Evolutionary conservation across 2,888 invertebrate species (phyloP).

Genomic region (Eudemis profundana): DNA sequence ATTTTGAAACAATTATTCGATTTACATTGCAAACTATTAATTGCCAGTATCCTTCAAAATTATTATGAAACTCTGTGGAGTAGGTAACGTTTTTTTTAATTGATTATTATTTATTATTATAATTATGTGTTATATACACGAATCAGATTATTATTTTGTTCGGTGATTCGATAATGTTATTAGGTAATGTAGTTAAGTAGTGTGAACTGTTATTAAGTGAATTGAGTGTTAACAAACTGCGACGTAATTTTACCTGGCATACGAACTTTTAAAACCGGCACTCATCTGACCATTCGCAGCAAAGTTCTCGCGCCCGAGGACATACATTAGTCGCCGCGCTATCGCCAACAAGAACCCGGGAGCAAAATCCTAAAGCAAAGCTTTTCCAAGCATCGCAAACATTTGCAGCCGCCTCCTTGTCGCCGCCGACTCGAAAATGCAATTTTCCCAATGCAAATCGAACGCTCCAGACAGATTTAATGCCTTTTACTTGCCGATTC

Average conservation of each 20-base stretch:
- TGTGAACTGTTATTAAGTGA: no score
- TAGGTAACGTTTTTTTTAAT: neutral
- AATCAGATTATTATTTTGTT: no score
- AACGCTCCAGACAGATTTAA: conserved; percentile 81
- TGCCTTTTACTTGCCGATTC: conserved; percentile 78
- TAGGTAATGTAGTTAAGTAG: no score
- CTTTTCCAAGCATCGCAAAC: conserved; percentile 69
- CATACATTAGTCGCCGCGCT: conserved; percentile 33
- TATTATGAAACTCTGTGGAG: neutral
- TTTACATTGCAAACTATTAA: neutral
- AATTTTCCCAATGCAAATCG: conserved; percentile 83
- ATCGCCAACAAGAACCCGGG: conserved; percentile 37
- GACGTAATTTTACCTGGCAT: neutral
- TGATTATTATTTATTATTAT: neutral
- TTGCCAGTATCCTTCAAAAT: conserved; percentile 12
- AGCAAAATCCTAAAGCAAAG: conserved; percentile 64
- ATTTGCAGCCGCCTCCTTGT: conserved; percentile 69
- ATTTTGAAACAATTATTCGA: conserved; percentile 50
- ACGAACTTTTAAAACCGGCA: neutral
- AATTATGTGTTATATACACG: no score
- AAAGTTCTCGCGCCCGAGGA: conserved; percentile 6
- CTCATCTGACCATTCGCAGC: neutral
- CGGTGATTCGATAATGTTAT: no score
- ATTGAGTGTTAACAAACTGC: no score
- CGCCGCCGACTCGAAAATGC: conserved; percentile 77